These are phyloP conservation scores for Hemitrygon akajei DNA, from an alignment of 2,797 vertebrate species.

Conservation along the genomic window DNA sequence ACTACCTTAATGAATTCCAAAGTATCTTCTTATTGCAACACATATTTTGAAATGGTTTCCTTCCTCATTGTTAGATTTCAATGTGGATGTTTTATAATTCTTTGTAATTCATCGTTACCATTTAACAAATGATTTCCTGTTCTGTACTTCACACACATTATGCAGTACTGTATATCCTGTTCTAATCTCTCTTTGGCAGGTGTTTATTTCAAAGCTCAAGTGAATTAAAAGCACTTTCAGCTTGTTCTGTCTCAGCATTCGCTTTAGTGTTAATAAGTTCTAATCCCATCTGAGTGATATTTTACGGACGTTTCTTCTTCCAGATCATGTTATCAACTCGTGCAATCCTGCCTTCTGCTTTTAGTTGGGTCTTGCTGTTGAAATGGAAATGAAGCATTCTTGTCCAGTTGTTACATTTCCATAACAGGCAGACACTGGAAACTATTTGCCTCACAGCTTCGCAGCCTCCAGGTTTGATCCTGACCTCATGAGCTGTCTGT, in stretches of 20 bases:
- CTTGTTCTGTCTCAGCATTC: not conserved
- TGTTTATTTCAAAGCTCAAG: not conserved
- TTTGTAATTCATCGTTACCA: not conserved
- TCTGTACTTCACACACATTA: not conserved
- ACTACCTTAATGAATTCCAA: too few species aligned
- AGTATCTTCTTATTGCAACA: not conserved
- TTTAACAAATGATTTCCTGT: not conserved
- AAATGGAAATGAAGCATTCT: not conserved
- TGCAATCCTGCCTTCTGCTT: not conserved
- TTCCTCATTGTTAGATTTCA: not conserved
- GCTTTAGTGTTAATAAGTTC: not conserved
- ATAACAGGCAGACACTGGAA: not conserved
- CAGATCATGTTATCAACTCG: not conserved
- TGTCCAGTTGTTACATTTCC: not conserved
- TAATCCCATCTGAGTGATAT: not conserved
- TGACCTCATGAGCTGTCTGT: too few species aligned
- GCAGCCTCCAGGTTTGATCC: too few species aligned
- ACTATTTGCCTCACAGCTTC: too few species aligned
- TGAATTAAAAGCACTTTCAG: not conserved
- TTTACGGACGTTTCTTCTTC: not conserved
- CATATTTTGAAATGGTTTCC: not conserved
- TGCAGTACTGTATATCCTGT: not conserved
- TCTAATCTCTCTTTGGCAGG: not conserved
- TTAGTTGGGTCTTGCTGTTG: not conserved
- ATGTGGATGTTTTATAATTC: not conserved